Evolutionary conservation across 2,113 vertebrate species (phyloP).

Genomic region (Rhinogobius similis): DNA sequence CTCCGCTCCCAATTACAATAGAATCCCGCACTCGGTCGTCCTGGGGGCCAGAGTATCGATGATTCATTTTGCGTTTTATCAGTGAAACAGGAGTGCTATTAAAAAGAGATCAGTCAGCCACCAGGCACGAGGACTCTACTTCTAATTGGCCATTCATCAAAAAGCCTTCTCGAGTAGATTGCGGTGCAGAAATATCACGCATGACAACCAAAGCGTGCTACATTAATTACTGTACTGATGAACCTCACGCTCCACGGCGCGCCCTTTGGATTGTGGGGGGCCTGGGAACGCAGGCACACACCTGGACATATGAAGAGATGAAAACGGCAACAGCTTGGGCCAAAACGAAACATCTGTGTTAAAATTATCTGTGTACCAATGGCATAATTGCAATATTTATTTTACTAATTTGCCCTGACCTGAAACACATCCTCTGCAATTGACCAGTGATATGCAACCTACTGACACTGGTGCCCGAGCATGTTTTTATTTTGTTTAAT

Average conservation of each 20-base stretch:
- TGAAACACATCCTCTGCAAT: not conserved
- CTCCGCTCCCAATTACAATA: constrained; percentile 67
- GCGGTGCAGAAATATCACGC: constrained; percentile 64
- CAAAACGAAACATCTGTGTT: constrained; percentile 4
- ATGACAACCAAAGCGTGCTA: constrained; percentile 72
- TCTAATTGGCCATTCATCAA: constrained; percentile 83
- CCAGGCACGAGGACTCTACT: constrained; percentile 68
- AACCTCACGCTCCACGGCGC: constrained; percentile 48
- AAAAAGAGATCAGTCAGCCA: constrained; percentile 81
- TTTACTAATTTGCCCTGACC: not conserved
- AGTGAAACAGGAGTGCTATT: constrained; percentile 79
- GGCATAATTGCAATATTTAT: constrained; percentile 6
- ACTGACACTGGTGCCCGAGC: not conserved
- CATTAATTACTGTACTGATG: constrained; percentile 74
- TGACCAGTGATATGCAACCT: not conserved
- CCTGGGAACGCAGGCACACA: constrained; percentile 27
- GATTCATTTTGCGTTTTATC: constrained; percentile 81
- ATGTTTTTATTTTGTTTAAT: not conserved
- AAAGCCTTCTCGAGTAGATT: constrained; percentile 72
- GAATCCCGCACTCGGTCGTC: constrained; percentile 52
- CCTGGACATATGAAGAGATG: constrained; percentile 29
- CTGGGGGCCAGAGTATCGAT: constrained; percentile 68
- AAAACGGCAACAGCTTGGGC: constrained; percentile 5
- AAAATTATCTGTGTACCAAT: not conserved
- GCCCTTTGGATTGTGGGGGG: constrained; percentile 20